A percentile compares a stretch with the other conserved stretches of the same genome.
Evolutionary conservation across 2,888 invertebrate species (phyloP).

Genomic region (Conistra vaccinii): DNA sequence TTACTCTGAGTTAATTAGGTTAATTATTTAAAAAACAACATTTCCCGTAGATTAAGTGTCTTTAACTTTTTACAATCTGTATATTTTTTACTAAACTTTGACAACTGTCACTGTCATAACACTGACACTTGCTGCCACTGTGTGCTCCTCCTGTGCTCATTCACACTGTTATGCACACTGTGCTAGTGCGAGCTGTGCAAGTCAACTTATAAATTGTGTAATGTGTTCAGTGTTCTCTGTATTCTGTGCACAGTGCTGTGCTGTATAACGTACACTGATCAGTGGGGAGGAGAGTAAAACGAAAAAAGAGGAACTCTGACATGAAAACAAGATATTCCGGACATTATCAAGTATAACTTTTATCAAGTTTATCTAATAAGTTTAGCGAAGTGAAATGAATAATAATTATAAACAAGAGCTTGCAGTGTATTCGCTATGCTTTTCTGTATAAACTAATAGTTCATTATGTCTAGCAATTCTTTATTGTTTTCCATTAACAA

Average conservation of each 20-base stretch:
- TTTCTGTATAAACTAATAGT: conserved; percentile 21
- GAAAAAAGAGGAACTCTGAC: not conserved
- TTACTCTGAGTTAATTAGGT: too few species aligned
- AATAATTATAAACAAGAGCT: conserved; percentile 23
- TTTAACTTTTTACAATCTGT: too few species aligned
- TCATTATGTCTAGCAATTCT: conserved; percentile 91
- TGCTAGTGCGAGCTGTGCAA: too few species aligned
- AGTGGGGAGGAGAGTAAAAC: not conserved
- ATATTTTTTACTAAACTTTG: too few species aligned
- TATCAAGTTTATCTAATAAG: not conserved
- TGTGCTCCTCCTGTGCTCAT: too few species aligned
- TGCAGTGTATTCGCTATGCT: conserved; percentile 28
- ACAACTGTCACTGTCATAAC: too few species aligned
- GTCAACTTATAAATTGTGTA: too few species aligned
- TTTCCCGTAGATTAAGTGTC: too few species aligned
- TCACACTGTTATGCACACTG: too few species aligned
- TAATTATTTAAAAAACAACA: too few species aligned
- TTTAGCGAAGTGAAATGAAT: conserved; percentile 11
- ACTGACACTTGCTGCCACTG: too few species aligned
- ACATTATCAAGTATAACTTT: not conserved
- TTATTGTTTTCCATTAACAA: conserved; percentile 96
- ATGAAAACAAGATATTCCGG: conserved; percentile 6
- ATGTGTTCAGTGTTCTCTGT: too few species aligned
- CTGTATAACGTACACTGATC: conserved; percentile 2
- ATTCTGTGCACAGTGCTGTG: not conserved